Conservation (phyloP, 2,113 vertebrate species). For the Ranitomeya imitator region DNA sequence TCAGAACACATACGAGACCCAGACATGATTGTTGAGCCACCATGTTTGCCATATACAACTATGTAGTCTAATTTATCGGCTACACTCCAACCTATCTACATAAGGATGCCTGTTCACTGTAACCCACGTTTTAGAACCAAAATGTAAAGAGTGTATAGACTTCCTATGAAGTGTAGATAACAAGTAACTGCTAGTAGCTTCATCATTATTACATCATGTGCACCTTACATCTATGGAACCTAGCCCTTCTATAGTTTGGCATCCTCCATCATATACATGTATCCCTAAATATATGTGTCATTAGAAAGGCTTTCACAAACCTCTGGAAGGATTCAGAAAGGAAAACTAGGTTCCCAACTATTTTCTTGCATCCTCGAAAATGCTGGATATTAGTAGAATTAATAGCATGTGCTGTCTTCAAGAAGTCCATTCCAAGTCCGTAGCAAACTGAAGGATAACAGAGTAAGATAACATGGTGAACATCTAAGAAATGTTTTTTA, state of each 20-base stretch:
- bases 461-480: not conserved
- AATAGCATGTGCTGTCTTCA: constrained; percentile 76
- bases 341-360: constrained; percentile 92
- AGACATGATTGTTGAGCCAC: not conserved
- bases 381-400: constrained; percentile 83
- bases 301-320: not conserved
- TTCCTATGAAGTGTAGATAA: not conserved
- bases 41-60: not conserved
- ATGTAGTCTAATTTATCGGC: not conserved
- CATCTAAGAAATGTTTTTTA: not conserved
- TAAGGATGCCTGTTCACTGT: not conserved
- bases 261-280: not conserved
- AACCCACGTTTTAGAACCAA: not conserved
- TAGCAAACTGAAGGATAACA: constrained; percentile 80
- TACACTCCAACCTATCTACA: not conserved
- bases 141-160: not conserved
- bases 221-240: not conserved
- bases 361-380: constrained; percentile 86
- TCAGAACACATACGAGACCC: not conserved
- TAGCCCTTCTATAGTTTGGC: not conserved
- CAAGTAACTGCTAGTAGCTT: too few species aligned
- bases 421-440: constrained; percentile 84
- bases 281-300: not conserved
- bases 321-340: constrained; percentile 79
- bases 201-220: too few species aligned